Conservation (phyloP, 35 echinoderm and acorn worm genomes). For the Ophioderma brevispina region DNA sequence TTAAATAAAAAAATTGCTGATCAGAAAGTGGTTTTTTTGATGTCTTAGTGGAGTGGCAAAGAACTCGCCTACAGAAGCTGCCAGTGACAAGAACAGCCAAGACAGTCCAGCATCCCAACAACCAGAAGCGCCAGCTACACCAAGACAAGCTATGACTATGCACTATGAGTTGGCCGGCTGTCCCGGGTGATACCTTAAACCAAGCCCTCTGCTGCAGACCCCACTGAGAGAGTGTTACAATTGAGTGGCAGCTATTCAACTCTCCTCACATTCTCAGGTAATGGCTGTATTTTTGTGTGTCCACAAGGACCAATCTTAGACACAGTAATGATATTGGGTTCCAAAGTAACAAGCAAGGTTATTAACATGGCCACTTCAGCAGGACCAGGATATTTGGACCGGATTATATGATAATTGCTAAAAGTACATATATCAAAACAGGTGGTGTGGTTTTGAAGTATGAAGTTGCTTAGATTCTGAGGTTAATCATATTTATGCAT, state of each 20-base stretch:
- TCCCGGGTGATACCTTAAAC: constrained; percentile 93
- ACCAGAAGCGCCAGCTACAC: too few relatives aligned
- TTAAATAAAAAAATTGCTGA: too few relatives aligned
- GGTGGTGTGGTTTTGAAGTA: too few relatives aligned
- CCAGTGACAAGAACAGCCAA: constrained; percentile 67
- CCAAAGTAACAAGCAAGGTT: too few relatives aligned
- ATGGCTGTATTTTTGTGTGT: background rate
- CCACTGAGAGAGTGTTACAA: constrained; percentile 88
- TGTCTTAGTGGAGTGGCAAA: constrained; percentile 81
- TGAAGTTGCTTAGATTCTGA: too few relatives aligned
- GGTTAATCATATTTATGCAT: too few relatives aligned
- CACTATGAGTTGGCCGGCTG: constrained; percentile 77
- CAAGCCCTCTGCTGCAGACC: constrained; percentile 85
- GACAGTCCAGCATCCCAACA: constrained; percentile 77
- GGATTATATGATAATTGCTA: too few relatives aligned
- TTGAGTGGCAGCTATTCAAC: constrained; percentile 92
- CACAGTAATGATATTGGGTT: too few relatives aligned
- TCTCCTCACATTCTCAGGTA: constrained; percentile 87
- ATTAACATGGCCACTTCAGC: too few relatives aligned
- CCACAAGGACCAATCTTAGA: background rate
- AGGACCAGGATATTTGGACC: too few relatives aligned
- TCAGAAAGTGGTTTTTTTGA: too few relatives aligned
- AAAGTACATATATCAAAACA: too few relatives aligned
- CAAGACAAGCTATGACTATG: constrained; percentile 94
- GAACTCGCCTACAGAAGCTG: constrained; percentile 72